phyloP scores from a whole-genome alignment of 1,140 invertebrate genomes.

The Copidosoma floridanum region DNA sequence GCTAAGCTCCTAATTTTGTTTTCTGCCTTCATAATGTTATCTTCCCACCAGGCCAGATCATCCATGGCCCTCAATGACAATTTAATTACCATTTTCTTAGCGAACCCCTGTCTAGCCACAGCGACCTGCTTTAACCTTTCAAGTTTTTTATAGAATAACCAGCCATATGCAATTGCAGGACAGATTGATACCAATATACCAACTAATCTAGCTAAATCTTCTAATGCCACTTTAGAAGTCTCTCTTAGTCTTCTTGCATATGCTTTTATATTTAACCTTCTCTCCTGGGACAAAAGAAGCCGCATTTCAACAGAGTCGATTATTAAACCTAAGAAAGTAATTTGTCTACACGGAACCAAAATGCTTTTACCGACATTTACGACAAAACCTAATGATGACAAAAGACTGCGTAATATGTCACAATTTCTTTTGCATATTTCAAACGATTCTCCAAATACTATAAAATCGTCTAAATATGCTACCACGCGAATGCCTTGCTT shows the following conservation, averaged over 20 bases:
- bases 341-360: neutral
- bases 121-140: neutral
- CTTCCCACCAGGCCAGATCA: constrained; percentile 1
- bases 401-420: too few relatives aligned
- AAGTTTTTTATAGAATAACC: neutral
- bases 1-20: neutral
- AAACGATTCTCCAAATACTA: neutral
- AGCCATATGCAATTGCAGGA: neutral
- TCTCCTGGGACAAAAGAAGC: constrained; percentile 3
- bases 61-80: too few relatives aligned
- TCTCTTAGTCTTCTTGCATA: neutral
- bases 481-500: neutral
- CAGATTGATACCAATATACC: neutral
- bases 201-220: neutral
- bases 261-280: neutral
- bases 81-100: neutral
- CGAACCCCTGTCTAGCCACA: neutral
- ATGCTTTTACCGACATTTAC: neutral
- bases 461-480: neutral
- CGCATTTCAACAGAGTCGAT: neutral
- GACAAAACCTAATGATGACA: neutral
- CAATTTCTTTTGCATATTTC: neutral
- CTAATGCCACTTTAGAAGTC: neutral
- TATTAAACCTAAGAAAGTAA: neutral
- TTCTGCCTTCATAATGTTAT: neutral